Evolutionary conservation across 1,140 invertebrate genomes (phyloP), one percentile per base, ranked within the genome.

Genomic region (Caligus rogercresseyi): DNA sequence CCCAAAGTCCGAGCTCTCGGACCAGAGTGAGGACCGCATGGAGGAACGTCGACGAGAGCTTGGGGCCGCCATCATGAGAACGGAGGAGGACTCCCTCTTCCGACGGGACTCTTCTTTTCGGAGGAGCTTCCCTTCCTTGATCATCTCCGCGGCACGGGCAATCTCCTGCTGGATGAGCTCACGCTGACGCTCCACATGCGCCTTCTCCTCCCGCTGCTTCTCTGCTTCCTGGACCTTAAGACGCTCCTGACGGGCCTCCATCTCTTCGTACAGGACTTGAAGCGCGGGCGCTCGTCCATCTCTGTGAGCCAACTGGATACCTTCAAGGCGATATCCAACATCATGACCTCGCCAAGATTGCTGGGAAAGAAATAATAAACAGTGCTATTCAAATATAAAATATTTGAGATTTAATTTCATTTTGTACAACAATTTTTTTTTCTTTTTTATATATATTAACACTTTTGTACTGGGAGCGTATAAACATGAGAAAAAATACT

Each of bases 1-100:
- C 76, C 77, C 57, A 81, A 69, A 69, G 26, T 60, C 23, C 15
- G 20, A 24, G 23, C 23, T 18, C 21, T 60, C 57, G 2, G 54
- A 56, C 31, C 31, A 43, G 7, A 43, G 31, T 80, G 77, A 31
- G 78, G 72, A 61, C 74, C 69, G 18, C 78, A 71, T 62, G 75
- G 75, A 65, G 75, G 75, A 56, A 78, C 77, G 54, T 77, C 76
- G 66, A 71, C 71, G 51, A 74, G 25, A 14, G 54, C 60, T 20
- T 31, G 52, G 31, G 65, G 54, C 25, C 65, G 57, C 51, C 25
- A n/a, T 65, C 61, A 56, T 64, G 59, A 51, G 4, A 43, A 26
- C 15, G n/a, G 16, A 15, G 11, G 20, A 25, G n/a, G 31, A 43
- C 31, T 43, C 31, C n/a, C 31, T 43, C 54, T 56, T 56, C 18